phyloP scores from a whole-genome alignment of 2,888 invertebrate species.

The Trissoscelio sp. region DNA sequence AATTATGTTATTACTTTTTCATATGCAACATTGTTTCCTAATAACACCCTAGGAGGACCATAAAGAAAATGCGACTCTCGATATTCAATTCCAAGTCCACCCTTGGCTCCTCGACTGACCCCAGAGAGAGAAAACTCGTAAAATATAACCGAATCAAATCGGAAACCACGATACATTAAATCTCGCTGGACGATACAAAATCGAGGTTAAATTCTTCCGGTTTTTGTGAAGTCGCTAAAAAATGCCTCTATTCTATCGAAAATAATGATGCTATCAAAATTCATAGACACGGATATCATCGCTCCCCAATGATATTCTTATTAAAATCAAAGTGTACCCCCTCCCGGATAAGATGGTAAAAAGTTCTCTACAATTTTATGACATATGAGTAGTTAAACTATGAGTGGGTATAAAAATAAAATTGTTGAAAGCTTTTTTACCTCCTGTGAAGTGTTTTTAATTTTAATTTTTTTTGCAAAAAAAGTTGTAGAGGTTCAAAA shows the following conservation, averaged over 20 bases:
- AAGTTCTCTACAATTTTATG: too few relatives aligned
- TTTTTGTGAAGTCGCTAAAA: conserved; percentile 63
- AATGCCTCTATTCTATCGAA: conserved; percentile 67
- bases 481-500: too few relatives aligned
- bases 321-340: conserved; percentile 19
- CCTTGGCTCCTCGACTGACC: conserved; percentile 68
- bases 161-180: conserved; percentile 77
- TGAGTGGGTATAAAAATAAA: not conserved
- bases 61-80: conserved; percentile 70
- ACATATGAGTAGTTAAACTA: too few relatives aligned
- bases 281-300: conserved; percentile 28
- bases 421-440: not conserved
- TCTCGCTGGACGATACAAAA: conserved; percentile 76
- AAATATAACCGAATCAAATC: conserved; percentile 81
- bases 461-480: too few relatives aligned
- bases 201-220: conserved; percentile 82
- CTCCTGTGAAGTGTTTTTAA: not conserved
- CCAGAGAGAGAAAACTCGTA: conserved; percentile 70
- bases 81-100: conserved; percentile 71
- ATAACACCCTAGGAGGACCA: conserved; percentile 43
- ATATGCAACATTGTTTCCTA: conserved; percentile 63
- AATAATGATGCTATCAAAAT: conserved; percentile 73
- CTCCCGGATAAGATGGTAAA: too few relatives aligned
- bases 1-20: conserved; percentile 61
- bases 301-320: conserved; percentile 34